These are phyloP conservation scores for Crax fasciolata DNA, from an alignment of 2,797 vertebrate genomes.

Conservation along the genomic window DNA sequence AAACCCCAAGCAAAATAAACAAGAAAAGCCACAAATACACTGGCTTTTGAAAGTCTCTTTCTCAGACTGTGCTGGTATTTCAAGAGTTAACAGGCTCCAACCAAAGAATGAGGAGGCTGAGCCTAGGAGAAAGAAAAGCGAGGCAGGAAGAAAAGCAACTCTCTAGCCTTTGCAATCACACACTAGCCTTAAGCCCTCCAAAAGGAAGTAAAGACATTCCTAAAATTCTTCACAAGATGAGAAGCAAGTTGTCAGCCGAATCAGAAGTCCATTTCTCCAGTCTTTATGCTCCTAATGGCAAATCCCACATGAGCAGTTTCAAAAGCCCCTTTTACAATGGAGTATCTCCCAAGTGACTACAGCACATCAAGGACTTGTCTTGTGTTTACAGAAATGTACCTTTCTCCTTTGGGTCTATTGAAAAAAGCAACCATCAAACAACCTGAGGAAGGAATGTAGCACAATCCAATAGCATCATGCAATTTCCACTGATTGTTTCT, in stretches of 20 bases:
- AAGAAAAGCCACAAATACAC: background rate
- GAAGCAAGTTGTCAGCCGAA: conserved; percentile 59
- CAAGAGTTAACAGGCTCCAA: conserved; percentile 56
- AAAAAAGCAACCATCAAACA: conserved; percentile 51
- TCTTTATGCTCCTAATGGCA: conserved; percentile 36
- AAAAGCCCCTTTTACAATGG: conserved; percentile 53
- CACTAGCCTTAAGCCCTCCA: conserved; percentile 45
- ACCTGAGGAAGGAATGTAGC: conserved; percentile 67
- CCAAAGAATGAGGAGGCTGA: background rate
- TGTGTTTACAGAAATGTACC: conserved; percentile 65
- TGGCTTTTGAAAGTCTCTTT: background rate
- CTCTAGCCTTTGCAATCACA: conserved; percentile 22
- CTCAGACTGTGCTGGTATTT: background rate
- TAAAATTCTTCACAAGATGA: conserved; percentile 71
- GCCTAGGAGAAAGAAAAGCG: background rate
- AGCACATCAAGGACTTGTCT: conserved; percentile 26
- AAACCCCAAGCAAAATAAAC: background rate
- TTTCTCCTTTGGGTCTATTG: conserved; percentile 51
- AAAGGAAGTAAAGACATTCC: conserved; percentile 77
- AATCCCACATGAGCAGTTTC: conserved; percentile 57
- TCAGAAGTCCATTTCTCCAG: conserved; percentile 38
- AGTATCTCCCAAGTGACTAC: conserved; percentile 36
- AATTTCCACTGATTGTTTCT: conserved; percentile 77
- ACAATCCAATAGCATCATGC: conserved; percentile 57
- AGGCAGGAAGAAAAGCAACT: conserved; percentile 58